Percentiles rank a stretch among this genome's conserved stretches.
phyloP scores from a whole-genome alignment of 2,888 invertebrate species.

The Drosophila anomalata region DNA sequence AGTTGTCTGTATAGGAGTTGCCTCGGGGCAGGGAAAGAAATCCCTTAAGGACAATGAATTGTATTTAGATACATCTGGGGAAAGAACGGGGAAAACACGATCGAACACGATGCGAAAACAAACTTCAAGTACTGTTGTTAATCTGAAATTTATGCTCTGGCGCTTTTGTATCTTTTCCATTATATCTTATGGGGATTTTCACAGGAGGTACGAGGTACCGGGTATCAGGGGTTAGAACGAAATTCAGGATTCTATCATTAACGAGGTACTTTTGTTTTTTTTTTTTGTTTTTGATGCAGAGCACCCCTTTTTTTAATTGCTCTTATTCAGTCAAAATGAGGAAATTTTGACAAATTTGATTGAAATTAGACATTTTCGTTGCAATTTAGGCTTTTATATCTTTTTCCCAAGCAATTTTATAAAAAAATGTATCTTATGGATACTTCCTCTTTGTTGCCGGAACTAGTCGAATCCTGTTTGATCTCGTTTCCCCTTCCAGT shows the following conservation, averaged over 20 bases:
- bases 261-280: conserved; percentile 13
- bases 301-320: conserved; percentile 17
- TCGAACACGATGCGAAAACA: conserved; percentile 31
- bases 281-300: background rate
- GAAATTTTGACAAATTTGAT: background rate
- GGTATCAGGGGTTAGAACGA: background rate
- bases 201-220: conserved; percentile 25
- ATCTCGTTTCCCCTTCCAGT: conserved; percentile 22
- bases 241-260: conserved; percentile 1
- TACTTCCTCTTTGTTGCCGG: conserved; percentile 24
- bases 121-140: conserved; percentile 26
- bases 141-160: conserved; percentile 20
- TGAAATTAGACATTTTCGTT: conserved; percentile 2
- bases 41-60: background rate
- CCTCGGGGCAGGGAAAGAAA: conserved; percentile 22
- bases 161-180: background rate
- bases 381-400: background rate
- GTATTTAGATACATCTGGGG: conserved; percentile 32
- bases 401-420: background rate
- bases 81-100: conserved; percentile 11
- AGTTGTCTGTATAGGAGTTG: conserved; percentile 57
- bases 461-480: conserved; percentile 7
- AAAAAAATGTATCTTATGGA: background rate
- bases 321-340: background rate
- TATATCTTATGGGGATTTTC: conserved; percentile 23